Evolutionary conservation across 92 coral and sea anemone genomes (phyloP), one percentile per base, ranked within the genome.

Genomic region (Bergia sp.): DNA sequence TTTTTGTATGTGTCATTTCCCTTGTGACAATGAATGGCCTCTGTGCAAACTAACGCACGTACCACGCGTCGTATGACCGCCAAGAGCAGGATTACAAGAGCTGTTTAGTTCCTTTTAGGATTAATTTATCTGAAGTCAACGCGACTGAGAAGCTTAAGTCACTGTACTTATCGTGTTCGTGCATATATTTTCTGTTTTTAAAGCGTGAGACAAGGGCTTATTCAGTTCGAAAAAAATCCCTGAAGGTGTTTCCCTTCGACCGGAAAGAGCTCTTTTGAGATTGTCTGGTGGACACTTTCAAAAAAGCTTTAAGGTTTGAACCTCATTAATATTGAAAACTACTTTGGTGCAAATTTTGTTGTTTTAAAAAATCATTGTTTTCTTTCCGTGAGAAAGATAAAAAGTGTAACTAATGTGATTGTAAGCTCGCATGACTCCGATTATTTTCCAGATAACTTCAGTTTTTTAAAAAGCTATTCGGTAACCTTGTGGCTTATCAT

Each of bases 161-260:
- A 21, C 29, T 61, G 29, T 61, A 21, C 69, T 61, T 18, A 61
- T 18, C 29, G 69, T 61, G 69, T 23, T 7, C 3, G 69, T 2
- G 3, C 13, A 53, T 18, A 61, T 13, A 61, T 61, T 61, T 61
- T 18, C 69, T 29, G 29, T 29, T 29, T 29, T 29, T 29, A 29
- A 29, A 53, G 58, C 58, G 58, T 21, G 37, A 47, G 16, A 5
- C 57, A 29, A 45, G 29, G 11, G 37, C 49, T 79, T 47, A 45
- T 47, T 47, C 37, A 23, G 16, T 42, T 7, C 13, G 15, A 18
- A 41, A 1, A 23, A 8, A 7, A 77, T 29, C 12, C 18, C 50
- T n/a, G 66, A 79, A 79, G 57, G 82, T 18, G 66, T 47, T 79
- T 79, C 64, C 40, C 38, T 55, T 45, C 42, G 37, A 79, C 16